Conservation (phyloP, 2,888 invertebrate genomes). For the Graphium colonna region DNA sequence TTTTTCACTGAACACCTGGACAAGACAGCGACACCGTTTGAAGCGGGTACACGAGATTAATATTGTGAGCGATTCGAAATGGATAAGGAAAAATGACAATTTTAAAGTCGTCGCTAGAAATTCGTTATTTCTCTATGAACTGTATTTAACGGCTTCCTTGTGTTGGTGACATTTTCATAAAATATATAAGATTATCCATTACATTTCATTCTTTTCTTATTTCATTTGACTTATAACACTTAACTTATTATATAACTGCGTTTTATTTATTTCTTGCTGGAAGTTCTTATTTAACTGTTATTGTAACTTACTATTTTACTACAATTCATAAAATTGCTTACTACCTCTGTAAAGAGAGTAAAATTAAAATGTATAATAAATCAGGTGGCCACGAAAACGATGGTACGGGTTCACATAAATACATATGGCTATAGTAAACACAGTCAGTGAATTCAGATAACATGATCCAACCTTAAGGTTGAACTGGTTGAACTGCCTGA, state of each 20-base stretch:
- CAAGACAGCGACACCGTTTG: constrained; percentile 63
- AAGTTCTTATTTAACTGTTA: too few relatives aligned
- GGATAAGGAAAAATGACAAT: constrained; percentile 76
- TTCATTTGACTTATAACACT: neutral
- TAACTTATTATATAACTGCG: too few relatives aligned
- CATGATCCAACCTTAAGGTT: too few relatives aligned
- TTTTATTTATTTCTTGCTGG: too few relatives aligned
- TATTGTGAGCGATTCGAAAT: constrained; percentile 70
- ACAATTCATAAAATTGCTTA: too few relatives aligned
- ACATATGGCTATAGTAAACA: too few relatives aligned
- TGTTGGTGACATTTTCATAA: neutral
- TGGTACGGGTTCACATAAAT: too few relatives aligned
- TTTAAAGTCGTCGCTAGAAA: constrained; percentile 33
- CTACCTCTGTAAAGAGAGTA: too few relatives aligned
- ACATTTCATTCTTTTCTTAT: neutral
- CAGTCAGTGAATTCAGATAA: too few relatives aligned
- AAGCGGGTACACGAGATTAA: constrained; percentile 62
- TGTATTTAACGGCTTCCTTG: neutral
- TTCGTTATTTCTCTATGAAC: constrained; percentile 58
- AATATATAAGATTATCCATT: neutral
- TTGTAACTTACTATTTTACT: constrained; percentile 28
- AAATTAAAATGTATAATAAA: too few relatives aligned
- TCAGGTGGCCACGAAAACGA: too few relatives aligned
- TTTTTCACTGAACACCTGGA: constrained; percentile 49
- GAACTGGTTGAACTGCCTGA: too few relatives aligned